Evolutionary conservation across 2,113 vertebrate species (phyloP), one percentile per base, ranked within the genome.

Genomic region (Mirounga angustirostris): DNA sequence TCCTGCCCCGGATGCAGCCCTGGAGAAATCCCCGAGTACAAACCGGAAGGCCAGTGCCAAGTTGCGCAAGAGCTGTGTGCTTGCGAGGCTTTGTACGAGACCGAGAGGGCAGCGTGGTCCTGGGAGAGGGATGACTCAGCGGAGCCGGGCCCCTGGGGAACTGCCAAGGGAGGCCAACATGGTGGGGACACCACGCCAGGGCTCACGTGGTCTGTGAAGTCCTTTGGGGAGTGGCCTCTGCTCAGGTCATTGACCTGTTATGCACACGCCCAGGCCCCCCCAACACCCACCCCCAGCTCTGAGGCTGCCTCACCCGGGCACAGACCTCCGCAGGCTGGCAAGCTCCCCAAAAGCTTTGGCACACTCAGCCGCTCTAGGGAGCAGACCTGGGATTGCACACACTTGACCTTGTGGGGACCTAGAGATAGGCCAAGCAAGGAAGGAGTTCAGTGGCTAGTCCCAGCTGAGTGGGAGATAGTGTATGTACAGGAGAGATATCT

Each of bases 81-180:
- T 52, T 43, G 56, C 82, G 50, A 79, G 78, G 52, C 54, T 93
- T 79, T 84, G 52, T 46, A 33, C 8, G 65, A 91, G 65, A 16
- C 18, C 0, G 7, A 81, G 78, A 65, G 13, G n/a, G 58, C 54
- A 10, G 69, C 0, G 2, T 58, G 12, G 4, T 65, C 5, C 0
- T 24, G 92, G 65, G 43, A 40, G 61, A 91, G 69, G 19, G 46
- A 36, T 97, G 96, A 97, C 84, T 97, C 94, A 97, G 97, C 95
- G 88, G 56, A 50, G 36, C 89, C 43, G 0, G 54, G 61, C 40
- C 58, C 74, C 15, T 33, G 0, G 50, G 61, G 43, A 46, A 19
- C 1, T 81, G 46, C 74, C 73, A 30, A 50, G 22, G 71, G 61
- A 92, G 74, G 69, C 43, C 63, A 74, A 10, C 26, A 16, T 86